Evolutionary conservation across 2,888 invertebrate species (phyloP), one percentile per base, ranked within the genome.

Genomic region (Drosophila putrida): DNA sequence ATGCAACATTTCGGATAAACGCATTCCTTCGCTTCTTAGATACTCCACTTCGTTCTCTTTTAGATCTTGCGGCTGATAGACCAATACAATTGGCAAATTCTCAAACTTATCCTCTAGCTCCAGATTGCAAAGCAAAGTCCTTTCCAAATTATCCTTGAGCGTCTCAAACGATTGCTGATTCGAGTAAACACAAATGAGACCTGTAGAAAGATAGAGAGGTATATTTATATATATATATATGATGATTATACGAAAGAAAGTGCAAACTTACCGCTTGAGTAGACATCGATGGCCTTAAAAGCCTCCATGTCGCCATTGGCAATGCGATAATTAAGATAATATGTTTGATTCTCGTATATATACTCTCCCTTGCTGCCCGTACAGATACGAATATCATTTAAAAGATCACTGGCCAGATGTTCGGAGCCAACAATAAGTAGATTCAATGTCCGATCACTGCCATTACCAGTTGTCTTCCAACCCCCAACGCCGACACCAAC

Each of bases 31-130:
- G 87, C 97, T 97, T 71, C 97, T 95, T 61, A 98, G 93, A 89
- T 96, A 95, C 74, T 96, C 94, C n/a, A 96, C 93, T 91, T 97
- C 98, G 86, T 96, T 96, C 91, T 98, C 97, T 91, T 97, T 95
- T 11, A 96, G 94, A 92, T 98, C 97, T 91, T 97, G 92, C 58
- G 93, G 97, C 28, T 97, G 96, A 91, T 98, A 97, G 93, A 98
- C 95, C 84, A 98, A 95, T 49, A 98, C 97, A 89, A 98, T 95
- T 2, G 98, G 98, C 78, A 98, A 93, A 71, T 96, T 92, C 93
- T 97, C 97, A 92, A 98, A 97, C 88, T 97, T 96, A 90, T 98
- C 98, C 90, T 98, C 97, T 84, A 97, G 96, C 89, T 97, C 97
- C 64, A 98, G 94, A 93, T 98, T 98, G 15, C 97, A 96, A 9